A percentile compares a stretch with the other conserved stretches of the same genome.
Evolutionary conservation across 2,113 vertebrate species (phyloP).

Genomic region (Phalacrocorax aristotelis): DNA sequence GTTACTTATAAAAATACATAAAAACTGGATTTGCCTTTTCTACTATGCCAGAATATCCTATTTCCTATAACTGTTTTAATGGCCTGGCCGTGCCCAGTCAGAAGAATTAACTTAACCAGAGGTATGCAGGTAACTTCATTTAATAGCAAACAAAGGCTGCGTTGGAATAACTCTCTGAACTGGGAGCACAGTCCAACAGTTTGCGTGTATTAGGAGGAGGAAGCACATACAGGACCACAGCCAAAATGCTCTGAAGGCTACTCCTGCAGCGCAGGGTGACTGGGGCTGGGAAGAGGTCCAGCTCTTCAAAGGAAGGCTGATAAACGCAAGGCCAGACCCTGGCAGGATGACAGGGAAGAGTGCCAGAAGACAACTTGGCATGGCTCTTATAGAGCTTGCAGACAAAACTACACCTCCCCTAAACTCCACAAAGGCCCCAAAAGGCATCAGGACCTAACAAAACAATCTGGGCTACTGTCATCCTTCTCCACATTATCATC

Average conservation of each 20-base stretch:
- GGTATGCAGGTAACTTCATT: background rate
- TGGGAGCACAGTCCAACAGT: background rate
- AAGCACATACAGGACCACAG: fast-evolving
- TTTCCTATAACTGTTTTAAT: background rate
- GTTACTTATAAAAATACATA: background rate
- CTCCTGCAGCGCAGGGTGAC: background rate
- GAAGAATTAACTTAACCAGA: background rate
- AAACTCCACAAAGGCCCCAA: background rate
- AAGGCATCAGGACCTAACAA: background rate
- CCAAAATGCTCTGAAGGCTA: background rate
- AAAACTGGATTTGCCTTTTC: background rate
- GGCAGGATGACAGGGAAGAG: background rate
- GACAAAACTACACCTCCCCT: background rate
- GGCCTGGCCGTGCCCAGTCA: background rate
- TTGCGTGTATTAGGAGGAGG: background rate
- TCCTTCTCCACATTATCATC: background rate
- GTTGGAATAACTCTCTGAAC: background rate
- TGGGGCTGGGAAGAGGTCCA: background rate
- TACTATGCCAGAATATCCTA: background rate
- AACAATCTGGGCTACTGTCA: background rate
- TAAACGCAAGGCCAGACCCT: background rate
- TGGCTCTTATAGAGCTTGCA: background rate
- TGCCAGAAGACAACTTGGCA: background rate
- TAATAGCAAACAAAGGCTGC: background rate
- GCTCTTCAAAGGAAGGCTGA: background rate